These are phyloP conservation scores for Bubo blakistoni DNA, from an alignment of 2,113 vertebrate species.

Conservation along the genomic window DNA sequence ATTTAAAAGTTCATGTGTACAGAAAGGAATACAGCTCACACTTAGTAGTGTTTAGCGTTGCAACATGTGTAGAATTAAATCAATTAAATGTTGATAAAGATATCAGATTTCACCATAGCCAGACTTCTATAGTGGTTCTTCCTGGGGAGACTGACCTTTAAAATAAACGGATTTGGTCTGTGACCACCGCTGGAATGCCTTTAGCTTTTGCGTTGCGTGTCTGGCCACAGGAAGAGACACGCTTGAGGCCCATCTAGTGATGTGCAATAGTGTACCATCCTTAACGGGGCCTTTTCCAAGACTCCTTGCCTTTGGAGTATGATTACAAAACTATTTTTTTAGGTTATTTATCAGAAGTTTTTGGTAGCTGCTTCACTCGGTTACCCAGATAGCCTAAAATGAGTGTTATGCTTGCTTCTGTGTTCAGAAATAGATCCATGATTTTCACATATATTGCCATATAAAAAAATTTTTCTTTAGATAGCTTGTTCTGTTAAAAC, in stretches of 20 bases:
- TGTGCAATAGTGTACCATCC: background rate
- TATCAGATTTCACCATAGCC: background rate
- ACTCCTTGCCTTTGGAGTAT: background rate
- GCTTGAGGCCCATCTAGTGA: background rate
- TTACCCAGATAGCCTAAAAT: background rate
- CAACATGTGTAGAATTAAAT: background rate
- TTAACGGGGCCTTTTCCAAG: background rate
- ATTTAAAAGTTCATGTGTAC: background rate
- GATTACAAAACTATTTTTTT: background rate
- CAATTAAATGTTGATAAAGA: background rate
- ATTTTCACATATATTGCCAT: background rate
- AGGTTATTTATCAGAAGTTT: background rate
- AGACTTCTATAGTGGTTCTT: background rate
- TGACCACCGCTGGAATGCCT: background rate
- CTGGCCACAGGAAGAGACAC: background rate
- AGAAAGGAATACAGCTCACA: background rate
- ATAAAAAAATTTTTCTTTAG: background rate
- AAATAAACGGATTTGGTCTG: background rate
- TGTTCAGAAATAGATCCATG: background rate
- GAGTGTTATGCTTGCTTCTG: background rate
- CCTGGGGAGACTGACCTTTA: background rate
- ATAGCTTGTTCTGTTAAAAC: background rate
- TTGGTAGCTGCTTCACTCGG: background rate
- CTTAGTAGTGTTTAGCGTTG: background rate
- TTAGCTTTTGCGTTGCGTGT: rapidly evolving